Base-by-base conservation (phyloP, 2,113 vertebrate species). In the Holacanthus passer region DNA sequence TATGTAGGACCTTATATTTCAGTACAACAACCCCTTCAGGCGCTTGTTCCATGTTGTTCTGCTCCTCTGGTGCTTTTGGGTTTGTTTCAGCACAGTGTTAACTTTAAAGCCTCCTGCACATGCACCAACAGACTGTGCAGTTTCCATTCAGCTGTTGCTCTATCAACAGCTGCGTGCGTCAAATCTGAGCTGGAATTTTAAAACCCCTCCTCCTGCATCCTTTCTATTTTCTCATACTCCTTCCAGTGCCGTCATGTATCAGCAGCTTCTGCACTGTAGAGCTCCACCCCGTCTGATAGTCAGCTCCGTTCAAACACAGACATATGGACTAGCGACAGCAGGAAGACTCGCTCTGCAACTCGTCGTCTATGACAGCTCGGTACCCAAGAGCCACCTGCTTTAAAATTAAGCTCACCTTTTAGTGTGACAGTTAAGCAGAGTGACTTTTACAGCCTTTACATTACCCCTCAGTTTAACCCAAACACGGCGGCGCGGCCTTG, bases 391-490 rank as follows among this genome's bases (percentile, higher is more conserved):
- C 64, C 73, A 66, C 66, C 53, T 66, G 77, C 77, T 73, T 76
- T 75, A 37, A 66, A 81, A 84, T 83, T 62, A 71, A 87, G 73
- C 12, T 2, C 69, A 69, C 53, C 47, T 91, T 86, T 88, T 85
- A 86, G 55, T 88, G 71, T 67, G 27, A 82, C 72, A 71, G 79
- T 88, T 90, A 70, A 79, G 79, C 35, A 12, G 58, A 65, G 50
- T n/a, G 8, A 19, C 73, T 83, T 87, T 84, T 74, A 87, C 53
- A 74, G 74, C 77, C 82, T 10, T 79, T 65, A 82, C 75, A 82
- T 74, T 87, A 86, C 63, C 75, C 73, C 50, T 52, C 48, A n/a
- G 67, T 88, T 86, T 77, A 88, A 88, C 84, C 69, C 47, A n/a
- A 2, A 17, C 74, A 29, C 8, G 0, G 31, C 10, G 1, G 58